Evolutionary conservation across 2,888 invertebrate genomes (phyloP).

Genomic region (Terebella lapidaria): DNA sequence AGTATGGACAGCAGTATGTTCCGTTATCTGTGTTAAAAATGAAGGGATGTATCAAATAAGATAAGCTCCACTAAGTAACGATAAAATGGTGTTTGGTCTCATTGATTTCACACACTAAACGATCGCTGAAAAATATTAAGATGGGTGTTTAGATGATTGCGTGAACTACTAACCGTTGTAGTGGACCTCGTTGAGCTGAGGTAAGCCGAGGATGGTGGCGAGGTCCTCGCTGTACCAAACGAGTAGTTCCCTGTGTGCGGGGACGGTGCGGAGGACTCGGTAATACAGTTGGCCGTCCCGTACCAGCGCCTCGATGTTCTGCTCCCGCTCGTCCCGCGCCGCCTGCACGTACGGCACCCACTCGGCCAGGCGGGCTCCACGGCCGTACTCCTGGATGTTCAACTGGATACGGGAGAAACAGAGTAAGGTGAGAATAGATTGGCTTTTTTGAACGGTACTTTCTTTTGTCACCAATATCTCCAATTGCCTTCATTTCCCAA

Average conservation of each 20-base stretch:
- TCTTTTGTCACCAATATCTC: background rate
- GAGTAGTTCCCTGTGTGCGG: slow-evolving; percentile 43
- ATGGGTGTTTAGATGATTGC: background rate
- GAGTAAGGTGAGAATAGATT: background rate
- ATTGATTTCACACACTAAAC: too few relatives aligned
- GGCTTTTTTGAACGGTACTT: background rate
- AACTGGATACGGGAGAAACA: slow-evolving; percentile 14
- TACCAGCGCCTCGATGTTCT: slow-evolving; percentile 49
- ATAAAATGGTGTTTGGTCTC: too few relatives aligned
- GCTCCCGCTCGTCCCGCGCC: slow-evolving; percentile 46
- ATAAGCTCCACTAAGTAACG: too few relatives aligned
- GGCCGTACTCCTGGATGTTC: slow-evolving; percentile 23
- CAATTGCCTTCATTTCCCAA: too few relatives aligned
- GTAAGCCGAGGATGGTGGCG: slow-evolving; percentile 37
- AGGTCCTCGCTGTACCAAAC: slow-evolving; percentile 53
- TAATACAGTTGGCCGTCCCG: slow-evolving; percentile 45
- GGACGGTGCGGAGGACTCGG: slow-evolving; percentile 40
- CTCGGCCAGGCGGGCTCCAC: slow-evolving; percentile 28
- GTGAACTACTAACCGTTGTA: slow-evolving; percentile 14
- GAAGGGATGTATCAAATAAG: background rate
- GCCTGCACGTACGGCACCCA: slow-evolving; percentile 52
- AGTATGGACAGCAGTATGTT: slow-evolving; percentile 28
- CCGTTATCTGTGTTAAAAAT: background rate
- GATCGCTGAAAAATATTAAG: too few relatives aligned
- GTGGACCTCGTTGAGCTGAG: slow-evolving; percentile 27